phyloP scores from a whole-genome alignment of 1,140 invertebrate species.

The Micrasema longulum region DNA sequence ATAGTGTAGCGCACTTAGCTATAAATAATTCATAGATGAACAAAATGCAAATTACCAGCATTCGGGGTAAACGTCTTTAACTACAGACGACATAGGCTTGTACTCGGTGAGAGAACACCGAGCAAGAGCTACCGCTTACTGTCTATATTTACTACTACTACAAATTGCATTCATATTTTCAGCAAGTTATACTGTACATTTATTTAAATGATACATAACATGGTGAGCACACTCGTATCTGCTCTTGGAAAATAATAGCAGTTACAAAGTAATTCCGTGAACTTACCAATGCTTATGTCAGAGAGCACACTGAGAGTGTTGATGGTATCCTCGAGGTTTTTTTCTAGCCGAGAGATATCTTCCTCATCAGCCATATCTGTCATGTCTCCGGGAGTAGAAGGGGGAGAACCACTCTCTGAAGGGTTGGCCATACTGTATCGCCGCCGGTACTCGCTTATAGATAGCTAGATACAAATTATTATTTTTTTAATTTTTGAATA shows the following conservation, averaged over 20 bases:
- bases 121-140: no score
- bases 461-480: conserved; percentile 60
- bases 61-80: no score
- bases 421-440: conserved; percentile 56
- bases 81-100: no score
- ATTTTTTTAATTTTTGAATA: no score
- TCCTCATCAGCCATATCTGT: conserved; percentile 58
- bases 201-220: neutral
- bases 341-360: conserved; percentile 55
- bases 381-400: conserved; percentile 1
- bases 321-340: conserved; percentile 62
- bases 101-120: no score
- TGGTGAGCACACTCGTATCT: no score
- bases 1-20: no score
- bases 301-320: conserved; percentile 47
- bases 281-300: conserved; percentile 18
- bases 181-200: no score
- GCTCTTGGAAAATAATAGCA: neutral
- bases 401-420: conserved; percentile 24
- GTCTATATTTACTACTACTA: neutral
- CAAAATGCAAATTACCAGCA: no score
- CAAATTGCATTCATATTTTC: no score
- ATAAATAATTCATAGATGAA: no score
- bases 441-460: conserved; percentile 66
- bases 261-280: neutral